Evolutionary conservation across 2,888 invertebrate species (phyloP), one percentile per base, ranked within the genome.

Genomic region (Homarus gammarus): DNA sequence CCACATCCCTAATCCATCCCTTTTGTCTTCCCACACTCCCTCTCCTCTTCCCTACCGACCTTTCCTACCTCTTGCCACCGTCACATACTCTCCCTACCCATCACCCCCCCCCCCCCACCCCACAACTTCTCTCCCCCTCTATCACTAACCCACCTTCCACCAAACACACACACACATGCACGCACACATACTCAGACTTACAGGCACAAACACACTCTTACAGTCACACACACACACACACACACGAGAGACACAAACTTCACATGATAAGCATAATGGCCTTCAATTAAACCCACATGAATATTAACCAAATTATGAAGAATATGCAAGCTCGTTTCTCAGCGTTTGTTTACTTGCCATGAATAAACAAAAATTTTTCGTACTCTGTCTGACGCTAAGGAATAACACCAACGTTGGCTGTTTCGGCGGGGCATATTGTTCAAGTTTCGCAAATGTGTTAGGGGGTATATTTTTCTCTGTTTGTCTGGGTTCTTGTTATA

Each of bases 221-320:
- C 12, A 5, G n/a, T n/a, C n/a, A n/a, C n/a, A n/a, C n/a, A n/a
- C n/a, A n/a, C n/a, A n/a, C n/a, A n/a, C n/a, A n/a, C n/a, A n/a
- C n/a, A n/a, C n/a, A n/a, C n/a, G n/a, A n/a, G n/a, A n/a, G n/a
- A n/a, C n/a, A 10, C 64, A 64, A 64, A 27, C 64, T 27, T 64
- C 27, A n/a, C 27, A 64, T 22, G 64, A 27, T 64, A 64, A 64
- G 64, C 64, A 64, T 64, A 64, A 64, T 64, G 27, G 64, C 10
- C 64, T n/a, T 64, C 64, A 64, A 64, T 64, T 64, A 64, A 27
- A 64, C 64, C 27, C 64, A 64, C 64, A 64, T 64, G 64, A 64
- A 64, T 64, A 64, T 64, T 64, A 64, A 64, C 64, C 27, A 64
- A 6, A 64, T 64, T 64, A n/a, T n/a, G 64, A 64, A 64, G 64